Evolutionary conservation across 2,113 vertebrate genomes (phyloP), one percentile per base, ranked within the genome.

Genomic region (Spheniscus mendiculus): DNA sequence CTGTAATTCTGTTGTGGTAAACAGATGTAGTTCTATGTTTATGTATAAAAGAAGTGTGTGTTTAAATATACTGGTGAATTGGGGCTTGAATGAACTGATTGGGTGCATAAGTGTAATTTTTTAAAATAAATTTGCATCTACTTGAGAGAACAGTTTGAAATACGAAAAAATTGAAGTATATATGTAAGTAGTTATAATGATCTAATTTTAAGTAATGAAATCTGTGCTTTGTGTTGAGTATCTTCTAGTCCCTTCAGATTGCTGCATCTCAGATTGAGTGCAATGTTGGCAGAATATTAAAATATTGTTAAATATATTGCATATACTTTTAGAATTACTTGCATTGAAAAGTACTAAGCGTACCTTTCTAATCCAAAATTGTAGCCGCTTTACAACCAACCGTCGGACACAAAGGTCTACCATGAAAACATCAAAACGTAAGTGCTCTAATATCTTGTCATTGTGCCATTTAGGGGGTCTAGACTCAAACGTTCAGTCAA

Each of bases 341-440:
- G 45, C 59, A 23, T 25, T 94, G 36, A 45, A 22, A 90, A 76
- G 15, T 87, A 83, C 53, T 97, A 9, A 97, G 7, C 10, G 1
- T 85, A n/a, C 42, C 34, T 97, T 94, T 97, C 85, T 95, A 30
- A 85, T 66, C 78, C 70, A 45, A 87, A 94, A 91, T 66, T 97
- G 52, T 94, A 99, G 99, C 99, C 99, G 25, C 98, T 99, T 67
- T 99, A 99, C 97, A 99, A 99, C 98, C 99, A 99, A 76, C 99
- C 99, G 1, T 99, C 99, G 22, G 99, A 99, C 97, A 99, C 99
- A 83, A 99, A 99, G 97, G 99, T 99, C 83, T 99, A 99, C 98
- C 99, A 99, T 95, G 99, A 99, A 97, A 99, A 99, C 99, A 99
- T 99, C 98, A 99, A 99, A 98, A 99, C 99, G 99, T 99, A 97